A percentile compares a stretch with the other conserved stretches of the same genome.
Evolutionary conservation across 2,113 vertebrate species (phyloP).

Genomic region (Theristicus caerulescens): DNA sequence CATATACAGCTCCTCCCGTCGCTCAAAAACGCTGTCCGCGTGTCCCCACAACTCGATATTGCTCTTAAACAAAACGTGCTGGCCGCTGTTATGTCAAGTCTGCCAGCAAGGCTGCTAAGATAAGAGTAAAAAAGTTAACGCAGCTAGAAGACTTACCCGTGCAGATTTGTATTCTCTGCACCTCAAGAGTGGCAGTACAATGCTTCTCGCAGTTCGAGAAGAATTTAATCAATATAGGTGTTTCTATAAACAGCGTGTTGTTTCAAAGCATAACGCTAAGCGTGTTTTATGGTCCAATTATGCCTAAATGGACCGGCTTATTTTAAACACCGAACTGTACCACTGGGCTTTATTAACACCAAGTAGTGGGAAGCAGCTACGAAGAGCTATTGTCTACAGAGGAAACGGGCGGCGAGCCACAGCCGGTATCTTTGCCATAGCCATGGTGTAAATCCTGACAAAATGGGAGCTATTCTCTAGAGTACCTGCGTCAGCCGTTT

Average conservation of each 20-base stretch:
- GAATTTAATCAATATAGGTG: not conserved
- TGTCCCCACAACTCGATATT: not conserved
- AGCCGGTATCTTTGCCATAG: not conserved
- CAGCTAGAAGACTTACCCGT: not conserved
- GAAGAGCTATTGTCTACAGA: not conserved
- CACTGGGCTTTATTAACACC: constrained; percentile 20
- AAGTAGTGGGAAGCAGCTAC: constrained; percentile 5
- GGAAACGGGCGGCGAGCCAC: not conserved
- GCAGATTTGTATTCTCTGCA: not conserved
- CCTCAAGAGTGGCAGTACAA: not conserved
- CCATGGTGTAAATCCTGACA: not conserved
- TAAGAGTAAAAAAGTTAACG: not conserved
- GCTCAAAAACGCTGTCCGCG: not conserved
- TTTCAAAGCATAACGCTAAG: not conserved
- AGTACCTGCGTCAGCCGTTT: not conserved
- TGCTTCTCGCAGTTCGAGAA: not conserved
- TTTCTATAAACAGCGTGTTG: not conserved
- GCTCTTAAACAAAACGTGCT: not conserved
- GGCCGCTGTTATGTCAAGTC: not conserved
- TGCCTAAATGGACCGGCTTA: constrained; percentile 16
- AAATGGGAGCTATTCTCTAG: not conserved
- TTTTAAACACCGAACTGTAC: not conserved
- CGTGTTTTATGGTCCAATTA: constrained; percentile 27
- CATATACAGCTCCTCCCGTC: not conserved
- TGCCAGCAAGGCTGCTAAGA: not conserved